Percentiles rank a stretch among this genome's conserved stretches.
phyloP scores from a whole-genome alignment of 53 echinoderm and acorn worm genomes.

The Henricia sp. region DNA sequence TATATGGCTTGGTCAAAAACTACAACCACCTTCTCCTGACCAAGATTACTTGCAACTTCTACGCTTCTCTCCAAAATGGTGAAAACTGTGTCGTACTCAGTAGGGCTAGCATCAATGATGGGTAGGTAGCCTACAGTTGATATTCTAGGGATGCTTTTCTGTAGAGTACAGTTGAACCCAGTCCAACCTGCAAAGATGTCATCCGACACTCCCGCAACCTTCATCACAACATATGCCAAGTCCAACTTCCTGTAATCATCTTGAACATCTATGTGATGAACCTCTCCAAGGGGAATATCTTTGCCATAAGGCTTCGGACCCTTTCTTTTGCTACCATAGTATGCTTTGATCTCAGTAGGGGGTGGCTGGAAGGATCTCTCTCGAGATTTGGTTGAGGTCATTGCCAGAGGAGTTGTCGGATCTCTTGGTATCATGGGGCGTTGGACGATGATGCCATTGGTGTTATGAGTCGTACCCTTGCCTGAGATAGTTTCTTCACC shows the following conservation, averaged over 20 bases:
- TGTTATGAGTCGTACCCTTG: conserved; percentile 74
- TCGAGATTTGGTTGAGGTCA: not conserved
- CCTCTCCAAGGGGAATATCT: not conserved
- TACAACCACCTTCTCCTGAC: conserved; percentile 56
- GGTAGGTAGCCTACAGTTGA: conserved; percentile 74
- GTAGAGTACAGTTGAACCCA: conserved; percentile 59
- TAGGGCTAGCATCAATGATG: conserved; percentile 75
- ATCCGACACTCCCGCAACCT: conserved; percentile 20
- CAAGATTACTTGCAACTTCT: conserved; percentile 44
- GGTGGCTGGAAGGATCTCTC: conserved; percentile 29
- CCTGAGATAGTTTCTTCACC: conserved; percentile 72
- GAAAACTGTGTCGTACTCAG: conserved; percentile 69
- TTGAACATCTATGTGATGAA: not conserved
- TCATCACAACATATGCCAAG: conserved; percentile 25
- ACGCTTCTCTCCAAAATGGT: conserved; percentile 65
- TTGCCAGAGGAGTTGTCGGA: not conserved
- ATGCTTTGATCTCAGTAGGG: not conserved
- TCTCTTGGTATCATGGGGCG: not conserved
- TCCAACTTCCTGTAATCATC: not conserved
- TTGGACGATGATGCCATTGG: conserved; percentile 68
- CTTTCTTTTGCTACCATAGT: conserved; percentile 35
- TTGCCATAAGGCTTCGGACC: conserved; percentile 26
- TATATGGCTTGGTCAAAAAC: conserved; percentile 77
- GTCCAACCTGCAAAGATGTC: conserved; percentile 50
- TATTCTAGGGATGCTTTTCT: conserved; percentile 36